phyloP scores from a whole-genome alignment of 2,797 vertebrate species.

The Botia almorhae region DNA sequence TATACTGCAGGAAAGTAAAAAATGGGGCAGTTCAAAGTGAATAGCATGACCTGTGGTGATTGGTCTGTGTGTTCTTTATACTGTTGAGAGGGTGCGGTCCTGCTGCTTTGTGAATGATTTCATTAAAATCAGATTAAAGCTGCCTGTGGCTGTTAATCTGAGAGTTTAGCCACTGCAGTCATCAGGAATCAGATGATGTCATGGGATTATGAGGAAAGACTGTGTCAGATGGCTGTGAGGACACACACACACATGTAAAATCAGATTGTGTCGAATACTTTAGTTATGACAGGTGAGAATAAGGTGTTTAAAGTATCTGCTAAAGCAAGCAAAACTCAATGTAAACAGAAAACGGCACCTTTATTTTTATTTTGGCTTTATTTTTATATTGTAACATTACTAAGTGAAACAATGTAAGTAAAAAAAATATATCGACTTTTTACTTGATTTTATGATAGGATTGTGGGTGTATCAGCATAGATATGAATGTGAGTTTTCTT shows the following conservation, averaged over 20 bases:
- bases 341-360: too few relatives aligned
- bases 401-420: too few relatives aligned
- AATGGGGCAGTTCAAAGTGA: conserved; percentile 1
- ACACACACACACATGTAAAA: neutral
- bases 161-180: conserved; percentile 49
- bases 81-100: conserved; percentile 14
- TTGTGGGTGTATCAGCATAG: too few relatives aligned
- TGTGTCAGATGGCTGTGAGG: conserved; percentile 38
- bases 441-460: too few relatives aligned
- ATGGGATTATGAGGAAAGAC: conserved; percentile 43
- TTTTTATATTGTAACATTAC: too few relatives aligned
- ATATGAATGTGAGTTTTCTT: too few relatives aligned
- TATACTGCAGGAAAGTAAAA: conserved; percentile 28
- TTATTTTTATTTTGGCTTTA: too few relatives aligned
- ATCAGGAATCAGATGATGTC: conserved; percentile 50
- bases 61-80: conserved; percentile 30
- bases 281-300: too few relatives aligned
- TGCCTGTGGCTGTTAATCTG: conserved; percentile 42
- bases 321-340: too few relatives aligned
- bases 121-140: conserved; percentile 58
- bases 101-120: conserved; percentile 49
- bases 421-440: too few relatives aligned
- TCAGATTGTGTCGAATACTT: too few relatives aligned
- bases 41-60: neutral
- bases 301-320: too few relatives aligned